phyloP scores from a whole-genome alignment of 2,113 vertebrate species.

The Castor canadensis region DNA sequence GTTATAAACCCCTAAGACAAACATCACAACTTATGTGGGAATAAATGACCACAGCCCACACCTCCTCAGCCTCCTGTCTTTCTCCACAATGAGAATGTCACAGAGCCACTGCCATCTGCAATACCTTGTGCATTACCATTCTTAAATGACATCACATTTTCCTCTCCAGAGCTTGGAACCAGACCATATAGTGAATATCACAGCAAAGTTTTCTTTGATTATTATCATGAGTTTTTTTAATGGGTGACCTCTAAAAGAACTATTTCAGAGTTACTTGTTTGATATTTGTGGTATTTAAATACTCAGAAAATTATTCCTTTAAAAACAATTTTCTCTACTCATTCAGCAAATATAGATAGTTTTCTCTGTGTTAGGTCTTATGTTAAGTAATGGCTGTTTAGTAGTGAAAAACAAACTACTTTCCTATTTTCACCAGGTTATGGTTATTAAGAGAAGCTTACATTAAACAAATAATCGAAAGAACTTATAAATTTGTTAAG shows the following conservation, averaged over 20 bases:
- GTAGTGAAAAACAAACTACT: neutral
- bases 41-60: fast-evolving
- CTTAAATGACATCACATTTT: neutral
- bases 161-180: neutral
- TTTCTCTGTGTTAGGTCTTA: neutral
- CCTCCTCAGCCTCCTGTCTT: fast-evolving
- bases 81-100: fast-evolving
- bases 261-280: neutral
- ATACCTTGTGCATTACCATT: fast-evolving
- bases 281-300: neutral
- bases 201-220: neutral
- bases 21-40: neutral
- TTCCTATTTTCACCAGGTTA: neutral
- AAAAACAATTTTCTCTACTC: neutral
- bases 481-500: neutral
- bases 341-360: neutral
- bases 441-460: neutral
- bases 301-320: neutral
- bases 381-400: neutral
- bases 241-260: neutral
- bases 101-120: fast-evolving
- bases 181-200: neutral
- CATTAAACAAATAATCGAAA: neutral
- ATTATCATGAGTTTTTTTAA: neutral
- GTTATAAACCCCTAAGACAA: neutral